Base-by-base conservation (phyloP, 2,113 vertebrate genomes). In the Tympanuchus pallidicinctus region DNA sequence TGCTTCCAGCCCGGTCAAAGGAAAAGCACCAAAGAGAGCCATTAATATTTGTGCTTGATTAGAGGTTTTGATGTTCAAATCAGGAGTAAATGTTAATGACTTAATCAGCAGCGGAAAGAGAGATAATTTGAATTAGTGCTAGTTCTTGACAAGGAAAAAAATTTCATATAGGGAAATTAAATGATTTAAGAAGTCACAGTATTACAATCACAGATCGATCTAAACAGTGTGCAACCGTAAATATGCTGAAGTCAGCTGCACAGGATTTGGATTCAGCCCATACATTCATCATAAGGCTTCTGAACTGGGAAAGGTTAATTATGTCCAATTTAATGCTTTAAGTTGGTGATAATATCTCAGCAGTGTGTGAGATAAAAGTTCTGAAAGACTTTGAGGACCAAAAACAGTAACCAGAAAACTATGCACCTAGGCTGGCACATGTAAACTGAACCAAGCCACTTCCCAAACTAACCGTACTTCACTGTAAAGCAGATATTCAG, bases 51-150 rank as follows among this genome's bases (percentile, higher is more conserved):
- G 77, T 88, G 74, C 94, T 83, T 95, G 86, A 96, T 96, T 95
- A 96, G 86, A 69, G 71, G 73, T 13, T 93, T 85, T 85, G 86
- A 92, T 94, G 91, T 82, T 94, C 90, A 92, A 90, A 96, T 96
- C 95, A 92, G 66, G 42, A 92, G 70, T 92, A 95, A 96, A 96
- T 96, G 96, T 93, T 95, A 96, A 96, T 88, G 61, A 94, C 71
- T 89, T 92, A 96, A 96, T 96, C 90, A 94, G 94, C 94, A 93
- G 74, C 83, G 89, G 95, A 89, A 96, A 91, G 89, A 79, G 83
- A 92, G 57, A 79, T 89, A 76, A 96, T 96, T 95, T 89, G 90
- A 95, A 94, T 94, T 85, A 94, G 57, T 64, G 89, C 45, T 90
- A 66, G 63, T 73, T 76, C 86, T 94, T 89, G 77, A 89, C 75